These are phyloP conservation scores for Vespertilio murinus DNA, from an alignment of 2,797 vertebrate species.

Conservation along the genomic window DNA sequence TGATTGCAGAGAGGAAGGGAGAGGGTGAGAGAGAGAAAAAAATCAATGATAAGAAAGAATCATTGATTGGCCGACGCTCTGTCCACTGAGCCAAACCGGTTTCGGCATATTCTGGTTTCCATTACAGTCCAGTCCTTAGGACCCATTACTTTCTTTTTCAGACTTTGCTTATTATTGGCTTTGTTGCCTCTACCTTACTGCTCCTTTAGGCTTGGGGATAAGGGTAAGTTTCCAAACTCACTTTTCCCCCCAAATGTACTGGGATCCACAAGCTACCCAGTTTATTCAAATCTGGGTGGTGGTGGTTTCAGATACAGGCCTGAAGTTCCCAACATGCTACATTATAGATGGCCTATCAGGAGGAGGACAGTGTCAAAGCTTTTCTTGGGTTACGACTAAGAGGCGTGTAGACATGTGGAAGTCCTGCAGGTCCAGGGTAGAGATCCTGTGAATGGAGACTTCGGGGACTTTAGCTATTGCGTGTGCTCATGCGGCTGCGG, in stretches of 20 bases:
- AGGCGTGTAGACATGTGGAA: background rate
- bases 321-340: background rate
- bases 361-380: background rate
- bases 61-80: too few relatives aligned
- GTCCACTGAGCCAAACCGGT: too few relatives aligned
- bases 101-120: background rate
- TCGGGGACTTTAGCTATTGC: background rate
- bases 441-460: background rate
- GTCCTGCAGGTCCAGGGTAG: background rate
- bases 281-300: background rate
- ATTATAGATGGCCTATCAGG: background rate
- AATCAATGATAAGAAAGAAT: too few relatives aligned
- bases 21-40: too few relatives aligned
- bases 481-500: background rate
- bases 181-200: background rate
- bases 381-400: background rate
- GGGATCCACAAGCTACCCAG: background rate
- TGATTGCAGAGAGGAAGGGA: too few relatives aligned
- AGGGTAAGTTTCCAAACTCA: background rate
- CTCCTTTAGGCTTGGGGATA: too few relatives aligned
- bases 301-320: background rate
- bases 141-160: background rate
- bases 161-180: background rate
- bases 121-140: background rate
- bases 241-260: background rate